phyloP scores from a whole-genome alignment of 2,113 vertebrate species.

The Brachyhypopomus occidentalis region DNA sequence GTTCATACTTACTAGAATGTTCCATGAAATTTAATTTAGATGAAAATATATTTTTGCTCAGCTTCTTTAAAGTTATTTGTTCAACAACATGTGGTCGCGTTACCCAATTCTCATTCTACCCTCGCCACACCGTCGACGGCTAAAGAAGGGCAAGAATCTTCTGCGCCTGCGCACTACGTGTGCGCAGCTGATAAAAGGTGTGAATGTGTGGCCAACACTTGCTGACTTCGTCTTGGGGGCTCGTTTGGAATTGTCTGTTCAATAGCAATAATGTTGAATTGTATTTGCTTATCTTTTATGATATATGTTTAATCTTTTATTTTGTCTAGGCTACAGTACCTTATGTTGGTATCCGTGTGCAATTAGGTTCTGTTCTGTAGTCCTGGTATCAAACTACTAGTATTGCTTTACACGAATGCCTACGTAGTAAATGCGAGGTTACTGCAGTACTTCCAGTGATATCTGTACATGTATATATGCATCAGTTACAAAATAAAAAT shows the following conservation, averaged over 20 bases:
- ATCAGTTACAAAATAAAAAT: too few species aligned
- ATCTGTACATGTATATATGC: too few species aligned
- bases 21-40: constrained; percentile 62
- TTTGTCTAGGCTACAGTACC: too few species aligned
- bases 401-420: too few species aligned
- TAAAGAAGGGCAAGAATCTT: not conserved
- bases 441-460: too few species aligned
- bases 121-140: constrained; percentile 45
- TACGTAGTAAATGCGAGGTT: too few species aligned
- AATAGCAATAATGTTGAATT: too few species aligned
- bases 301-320: too few species aligned
- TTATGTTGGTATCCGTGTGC: too few species aligned
- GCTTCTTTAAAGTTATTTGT: constrained; percentile 53
- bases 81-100: constrained; percentile 46
- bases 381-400: too few species aligned
- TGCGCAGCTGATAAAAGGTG: not conserved
- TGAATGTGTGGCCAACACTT: not conserved
- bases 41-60: constrained; percentile 22
- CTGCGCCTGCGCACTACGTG: constrained; percentile 63
- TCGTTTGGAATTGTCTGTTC: not conserved
- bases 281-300: too few species aligned
- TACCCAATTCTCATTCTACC: constrained; percentile 60
- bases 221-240: not conserved
- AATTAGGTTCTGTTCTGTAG: too few species aligned
- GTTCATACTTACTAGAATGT: constrained; percentile 66